phyloP scores from a whole-genome alignment of 2,113 vertebrate species.

The Heterotilapia buettikoferi region DNA sequence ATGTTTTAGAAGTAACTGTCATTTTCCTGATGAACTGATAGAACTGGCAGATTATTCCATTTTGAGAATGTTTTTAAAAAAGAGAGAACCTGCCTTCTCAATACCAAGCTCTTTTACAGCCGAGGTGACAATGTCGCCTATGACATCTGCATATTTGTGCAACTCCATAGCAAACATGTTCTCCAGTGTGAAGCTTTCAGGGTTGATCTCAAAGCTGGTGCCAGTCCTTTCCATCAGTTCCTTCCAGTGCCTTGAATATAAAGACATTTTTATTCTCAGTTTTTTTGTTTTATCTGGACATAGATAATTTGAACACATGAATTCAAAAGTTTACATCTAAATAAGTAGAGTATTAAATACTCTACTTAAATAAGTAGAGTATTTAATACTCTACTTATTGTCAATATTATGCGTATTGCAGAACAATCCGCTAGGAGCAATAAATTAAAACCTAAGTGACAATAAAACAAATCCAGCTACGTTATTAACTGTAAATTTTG shows the following conservation, averaged over 20 bases:
- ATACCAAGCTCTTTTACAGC: constrained; percentile 91
- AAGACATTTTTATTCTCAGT: background rate
- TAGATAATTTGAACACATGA: background rate
- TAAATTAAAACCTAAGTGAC: background rate
- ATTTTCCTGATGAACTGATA: background rate
- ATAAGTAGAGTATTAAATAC: background rate
- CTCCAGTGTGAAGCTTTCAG: constrained; percentile 87
- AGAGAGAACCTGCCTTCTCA: constrained; percentile 78
- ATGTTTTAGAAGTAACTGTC: background rate
- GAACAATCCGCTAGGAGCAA: background rate
- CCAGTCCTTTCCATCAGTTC: constrained; percentile 85
- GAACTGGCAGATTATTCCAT: background rate
- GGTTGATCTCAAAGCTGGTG: constrained; percentile 84
- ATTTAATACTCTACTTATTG: background rate
- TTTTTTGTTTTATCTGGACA: background rate
- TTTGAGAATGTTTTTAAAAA: background rate
- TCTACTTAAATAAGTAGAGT: background rate
- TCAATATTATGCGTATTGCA: background rate
- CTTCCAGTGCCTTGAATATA: constrained; percentile 84
- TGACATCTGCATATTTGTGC: constrained; percentile 77
- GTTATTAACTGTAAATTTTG: background rate
- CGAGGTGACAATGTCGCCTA: constrained; percentile 82
- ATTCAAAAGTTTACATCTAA: background rate
- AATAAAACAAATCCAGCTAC: background rate
- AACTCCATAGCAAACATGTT: constrained; percentile 98